Evolutionary conservation across 2,888 invertebrate species (phyloP), one percentile per base, ranked within the genome.

Genomic region (Orthosia gracilis): DNA sequence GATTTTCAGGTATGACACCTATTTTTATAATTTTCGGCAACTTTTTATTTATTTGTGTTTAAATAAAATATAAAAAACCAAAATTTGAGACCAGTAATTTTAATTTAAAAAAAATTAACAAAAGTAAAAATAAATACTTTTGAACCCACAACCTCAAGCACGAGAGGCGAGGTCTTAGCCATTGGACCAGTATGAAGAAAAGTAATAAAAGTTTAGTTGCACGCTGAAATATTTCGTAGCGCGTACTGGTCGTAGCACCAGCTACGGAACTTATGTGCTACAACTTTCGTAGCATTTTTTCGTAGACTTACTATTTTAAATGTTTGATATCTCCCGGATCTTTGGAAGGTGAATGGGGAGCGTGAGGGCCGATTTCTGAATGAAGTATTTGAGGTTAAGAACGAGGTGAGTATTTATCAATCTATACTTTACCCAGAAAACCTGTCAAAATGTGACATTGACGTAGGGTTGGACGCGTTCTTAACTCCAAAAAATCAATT

Each of bases 1-100:
- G 81, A 78, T 69, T 68, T 71, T 59, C 71, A 84, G 84, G 87
- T 87, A 78, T 67, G 74, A 49, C 40, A 26, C 13, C 7, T 58
- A 40, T 49, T 67, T 63, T 64, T 31, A 72, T 67, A 61, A 17
- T 65, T 57, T 13, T 40, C 9, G 40, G 9, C 1, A 40, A 9
- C 63, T 50, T 63, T 15, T 50, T 13, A 13, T 26, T 13, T 26
- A 15, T n/a, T 40, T 47, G 11, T 7, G 3, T n/a, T 23, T 23
- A n/a, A 65, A 15, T 15, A 2, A 21, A 40, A 4, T 3, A 23
- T 7, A 17, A 7, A 57, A 3, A 40, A 21, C 13, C 7, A 9
- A 18, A 57, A 45, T 40, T 4, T 57, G 23, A 13, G 0, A 2
- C 2, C 31, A 23, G 2, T 55, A 23, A 3, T 40, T 23, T 40